These are phyloP conservation scores for Formica exsecta DNA, from an alignment of 1,140 invertebrate genomes.

Conservation along the genomic window DNA sequence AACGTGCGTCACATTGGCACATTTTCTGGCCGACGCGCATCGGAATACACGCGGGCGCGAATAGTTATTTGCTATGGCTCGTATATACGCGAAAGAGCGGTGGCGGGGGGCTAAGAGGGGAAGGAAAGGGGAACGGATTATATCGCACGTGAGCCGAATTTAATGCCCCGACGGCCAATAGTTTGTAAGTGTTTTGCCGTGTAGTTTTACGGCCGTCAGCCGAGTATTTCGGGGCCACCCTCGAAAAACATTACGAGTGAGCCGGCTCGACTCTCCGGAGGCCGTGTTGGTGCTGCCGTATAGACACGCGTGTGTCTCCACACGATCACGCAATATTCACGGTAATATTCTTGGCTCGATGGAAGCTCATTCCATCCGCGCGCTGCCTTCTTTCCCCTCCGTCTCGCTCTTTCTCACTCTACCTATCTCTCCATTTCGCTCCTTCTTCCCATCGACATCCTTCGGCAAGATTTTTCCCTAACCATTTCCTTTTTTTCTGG, in stretches of 20 bases:
- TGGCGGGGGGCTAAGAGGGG: too few relatives aligned
- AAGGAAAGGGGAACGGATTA: slow-evolving; percentile 48
- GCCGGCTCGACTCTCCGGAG: slow-evolving; percentile 35
- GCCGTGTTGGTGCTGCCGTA: slow-evolving; percentile 34
- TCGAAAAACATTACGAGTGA: slow-evolving; percentile 64
- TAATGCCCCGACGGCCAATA: slow-evolving; percentile 71
- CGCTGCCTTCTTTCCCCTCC: slow-evolving; percentile 63
- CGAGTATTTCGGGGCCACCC: slow-evolving; percentile 69
- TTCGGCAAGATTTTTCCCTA: slow-evolving; percentile 51
- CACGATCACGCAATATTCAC: slow-evolving; percentile 77
- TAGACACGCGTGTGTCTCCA: slow-evolving; percentile 63
- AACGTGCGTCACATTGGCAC: slow-evolving; percentile 49
- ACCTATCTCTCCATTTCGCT: slow-evolving; percentile 3
- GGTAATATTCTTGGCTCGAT: slow-evolving; percentile 81
- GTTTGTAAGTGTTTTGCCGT: slow-evolving; percentile 76
- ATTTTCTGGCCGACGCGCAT: slow-evolving; percentile 59
- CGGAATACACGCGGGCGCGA: slow-evolving; percentile 55
- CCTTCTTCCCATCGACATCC: not conserved
- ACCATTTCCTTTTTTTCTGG: slow-evolving; percentile 55
- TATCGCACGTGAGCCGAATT: slow-evolving; percentile 72
- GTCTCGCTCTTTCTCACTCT: slow-evolving; percentile 8
- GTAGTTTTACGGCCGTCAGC: slow-evolving; percentile 71
- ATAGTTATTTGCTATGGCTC: slow-evolving; percentile 69
- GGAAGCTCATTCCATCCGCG: slow-evolving; percentile 70
- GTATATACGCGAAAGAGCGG: slow-evolving; percentile 27